Conservation (phyloP, 2,113 vertebrate genomes). For the Octodon degus region DNA sequence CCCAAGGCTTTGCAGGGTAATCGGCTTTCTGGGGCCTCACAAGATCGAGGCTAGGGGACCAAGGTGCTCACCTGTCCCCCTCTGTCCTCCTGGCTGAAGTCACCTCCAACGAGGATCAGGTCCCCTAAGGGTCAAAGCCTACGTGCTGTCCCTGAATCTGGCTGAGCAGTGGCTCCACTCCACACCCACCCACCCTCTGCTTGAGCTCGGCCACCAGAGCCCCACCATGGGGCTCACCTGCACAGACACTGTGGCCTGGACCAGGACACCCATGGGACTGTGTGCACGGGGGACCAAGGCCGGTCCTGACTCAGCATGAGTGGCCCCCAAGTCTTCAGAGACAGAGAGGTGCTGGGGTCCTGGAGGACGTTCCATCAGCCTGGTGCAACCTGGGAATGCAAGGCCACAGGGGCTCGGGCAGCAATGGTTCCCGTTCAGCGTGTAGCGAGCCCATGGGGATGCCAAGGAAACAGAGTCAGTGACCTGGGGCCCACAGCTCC, state of each 20-base stretch:
- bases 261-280: background rate
- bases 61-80: background rate
- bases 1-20: slow-evolving; percentile 80
- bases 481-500: background rate
- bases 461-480: background rate
- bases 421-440: background rate
- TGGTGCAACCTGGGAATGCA: background rate
- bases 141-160: background rate
- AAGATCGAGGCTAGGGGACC: slow-evolving; percentile 4
- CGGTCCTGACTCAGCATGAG: background rate
- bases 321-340: background rate
- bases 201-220: background rate
- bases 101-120: background rate
- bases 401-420: background rate
- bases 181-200: background rate
- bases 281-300: background rate
- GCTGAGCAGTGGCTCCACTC: fast-evolving
- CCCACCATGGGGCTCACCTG: background rate
- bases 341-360: background rate
- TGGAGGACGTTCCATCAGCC: background rate
- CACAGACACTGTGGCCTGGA: background rate
- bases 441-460: background rate
- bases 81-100: background rate
- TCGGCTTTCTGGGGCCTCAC: slow-evolving; percentile 64
- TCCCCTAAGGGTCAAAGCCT: background rate